Percentiles rank a stretch among this genome's conserved stretches.
Conservation (phyloP, 2,797 vertebrate genomes). For the Podarcis lilfordi region DNA sequence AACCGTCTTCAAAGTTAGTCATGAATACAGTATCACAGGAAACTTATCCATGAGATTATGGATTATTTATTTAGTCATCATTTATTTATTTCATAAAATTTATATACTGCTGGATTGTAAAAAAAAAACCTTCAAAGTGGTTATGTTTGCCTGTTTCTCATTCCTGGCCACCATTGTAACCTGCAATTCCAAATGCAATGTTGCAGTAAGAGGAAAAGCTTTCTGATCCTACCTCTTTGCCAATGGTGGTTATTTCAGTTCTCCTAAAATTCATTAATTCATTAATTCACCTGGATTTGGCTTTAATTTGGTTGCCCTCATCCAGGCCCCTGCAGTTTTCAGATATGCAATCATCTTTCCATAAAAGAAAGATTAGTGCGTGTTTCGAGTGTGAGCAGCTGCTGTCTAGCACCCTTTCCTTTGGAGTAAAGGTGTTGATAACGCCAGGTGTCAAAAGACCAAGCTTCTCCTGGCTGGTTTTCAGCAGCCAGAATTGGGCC, state of each 20-base stretch:
- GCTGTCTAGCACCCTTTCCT: not conserved
- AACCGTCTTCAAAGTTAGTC: not conserved
- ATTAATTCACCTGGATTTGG: not conserved
- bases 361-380: not conserved
- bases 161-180: not conserved
- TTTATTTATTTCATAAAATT: too few relatives aligned
- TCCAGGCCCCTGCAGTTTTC: too few relatives aligned
- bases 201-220: not conserved
- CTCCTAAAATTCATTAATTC: not conserved
- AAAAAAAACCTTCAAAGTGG: too few relatives aligned
- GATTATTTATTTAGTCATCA: not conserved
- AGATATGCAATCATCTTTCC: not conserved
- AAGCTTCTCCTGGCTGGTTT: not conserved
- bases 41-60: not conserved
- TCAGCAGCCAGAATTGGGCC: not conserved
- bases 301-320: not conserved
- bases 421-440: not conserved
- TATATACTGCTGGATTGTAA: too few relatives aligned
- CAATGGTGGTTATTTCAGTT: not conserved
- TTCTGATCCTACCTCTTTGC: not conserved
- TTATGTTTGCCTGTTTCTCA: not conserved
- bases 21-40: not conserved
- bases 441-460: not conserved
- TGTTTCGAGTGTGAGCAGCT: not conserved
- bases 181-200: not conserved